Evolutionary conservation across 2,888 invertebrate genomes (phyloP), one percentile per base, ranked within the genome.

Genomic region (Willowsia nigromaculata): DNA sequence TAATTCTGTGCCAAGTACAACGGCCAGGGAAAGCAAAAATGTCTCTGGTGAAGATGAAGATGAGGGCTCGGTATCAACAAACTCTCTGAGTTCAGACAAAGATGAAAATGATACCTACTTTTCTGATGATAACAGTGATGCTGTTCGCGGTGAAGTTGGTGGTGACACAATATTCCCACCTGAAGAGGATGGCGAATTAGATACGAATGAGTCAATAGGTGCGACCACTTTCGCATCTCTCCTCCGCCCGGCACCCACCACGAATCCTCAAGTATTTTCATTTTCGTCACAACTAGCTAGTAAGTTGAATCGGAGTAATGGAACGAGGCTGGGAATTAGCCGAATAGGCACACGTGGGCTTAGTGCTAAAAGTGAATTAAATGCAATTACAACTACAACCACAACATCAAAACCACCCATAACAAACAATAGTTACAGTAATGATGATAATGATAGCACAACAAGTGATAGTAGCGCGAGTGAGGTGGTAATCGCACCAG

Each of bases 81-180:
- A 82, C 62, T 84, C 68, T 11, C 25, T 68, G 40, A 85, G 85
- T 27, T 9, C 59, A 30, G 85, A 85, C 25, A 85, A 85, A 33
- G 85, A 85, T 62, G 85, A 85, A n/a, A 78, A 78, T 62, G 78
- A 78, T 85, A 85, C 85, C 22, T 84, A 84, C 25, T 85, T 85
- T 56, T 85, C 85, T 0, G 62, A 40, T 13, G 85, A 53, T 37
- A 43, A 74, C 27, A 85, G 30, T 18, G 27, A 18, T 3, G 37
- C 30, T 37, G 22, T 0, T 65, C 18, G 7, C 53, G 40, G 78
- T 22, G 85, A 76, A 22, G 15, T n/a, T 13, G 78, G 59, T 59
- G 71, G 53, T 33, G 85, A 85, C 78, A 80, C 78, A 15, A 85
- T 85, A 40, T 85, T 85, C 65, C 85, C 85, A 78, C 85, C 85